Base-by-base conservation (phyloP, 1,140 invertebrate species). In the Prorops nasuta region DNA sequence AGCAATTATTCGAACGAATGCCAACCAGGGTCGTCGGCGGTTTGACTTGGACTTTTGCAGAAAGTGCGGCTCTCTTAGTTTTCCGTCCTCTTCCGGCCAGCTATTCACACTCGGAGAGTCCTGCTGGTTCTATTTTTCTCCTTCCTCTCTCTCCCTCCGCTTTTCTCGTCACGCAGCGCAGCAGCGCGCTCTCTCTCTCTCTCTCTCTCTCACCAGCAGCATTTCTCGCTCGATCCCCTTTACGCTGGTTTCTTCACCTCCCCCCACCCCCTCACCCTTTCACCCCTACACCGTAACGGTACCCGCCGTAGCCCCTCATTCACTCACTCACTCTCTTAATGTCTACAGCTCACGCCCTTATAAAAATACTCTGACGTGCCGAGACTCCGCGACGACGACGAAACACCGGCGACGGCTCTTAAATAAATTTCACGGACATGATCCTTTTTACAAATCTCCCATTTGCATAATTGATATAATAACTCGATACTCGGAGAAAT, bases 401-500 rank as follows among this genome's bases (percentile, higher is more conserved):
- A 54, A 36, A 32, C 17, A 15, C 18, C 22, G 40, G 16, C 38
- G 48, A 37, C 39, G 32, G 17, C 22, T 43, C 41, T 56, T 56
- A 62, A 62, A 66, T 66, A 67, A 66, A 67, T 66, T 59, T 51
- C 38, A 19, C 44, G 54, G 50, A 56, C 55, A 53, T 58, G 62
- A 64, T 64, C 59, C 44, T 62, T 62, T 64, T 62, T 54, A 58
- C 60, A 64, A 58, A 64, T 51, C 45, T 44, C 14, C 16, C 24
- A 51, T 67, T 61, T 63, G 39, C 61, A 60, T 64, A 66, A 67
- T 67, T 60, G 60, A 59, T 54, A 54, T 61, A 66, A 67, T 64
- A 64, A 66, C 49, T 54, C 54, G 54, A 56, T 52, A 58, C 46
- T 52, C 36, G 24, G 54, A 49, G 50, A 56, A 52, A 54, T 58